phyloP scores from a whole-genome alignment of 1,140 invertebrate genomes.

The Heliconius himera region DNA sequence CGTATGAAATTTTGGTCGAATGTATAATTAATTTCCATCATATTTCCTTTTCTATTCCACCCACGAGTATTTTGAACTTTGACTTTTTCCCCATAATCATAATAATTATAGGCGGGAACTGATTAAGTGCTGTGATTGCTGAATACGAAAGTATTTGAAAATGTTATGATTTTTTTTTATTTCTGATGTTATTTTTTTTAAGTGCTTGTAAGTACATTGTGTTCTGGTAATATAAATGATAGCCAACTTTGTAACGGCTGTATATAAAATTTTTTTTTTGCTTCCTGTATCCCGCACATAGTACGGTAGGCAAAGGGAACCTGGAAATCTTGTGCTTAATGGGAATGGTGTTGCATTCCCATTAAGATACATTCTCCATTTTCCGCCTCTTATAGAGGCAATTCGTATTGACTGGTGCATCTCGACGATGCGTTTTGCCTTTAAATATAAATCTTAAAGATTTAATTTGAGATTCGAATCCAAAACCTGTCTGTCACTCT shows the following conservation, averaged over 20 bases:
- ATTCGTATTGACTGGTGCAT: no score
- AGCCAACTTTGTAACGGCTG: background rate
- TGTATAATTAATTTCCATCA: slow-evolving; percentile 36
- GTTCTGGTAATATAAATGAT: background rate
- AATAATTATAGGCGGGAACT: slow-evolving; percentile 38
- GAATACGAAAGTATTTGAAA: background rate
- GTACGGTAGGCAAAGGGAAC: no score
- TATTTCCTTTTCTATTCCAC: slow-evolving; percentile 17
- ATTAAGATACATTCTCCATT: no score
- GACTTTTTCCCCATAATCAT: slow-evolving; percentile 24
- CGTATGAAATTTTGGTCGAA: slow-evolving; percentile 6
- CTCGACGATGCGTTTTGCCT: no score
- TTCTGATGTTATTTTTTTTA: background rate
- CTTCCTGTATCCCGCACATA: no score
- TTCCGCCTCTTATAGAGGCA: no score
- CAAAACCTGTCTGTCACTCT: no score
- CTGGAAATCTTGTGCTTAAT: no score
- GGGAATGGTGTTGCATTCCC: no score
- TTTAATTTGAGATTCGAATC: no score
- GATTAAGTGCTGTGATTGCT: slow-evolving; percentile 44
- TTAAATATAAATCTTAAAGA: no score
- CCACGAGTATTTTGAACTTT: slow-evolving; percentile 32
- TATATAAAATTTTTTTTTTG: background rate
- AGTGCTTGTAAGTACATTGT: background rate
- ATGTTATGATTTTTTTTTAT: background rate